Percentiles rank a stretch among this genome's conserved stretches.
These are phyloP conservation scores for Parambassis ranga DNA, from an alignment of 2,797 vertebrate species.

Conservation along the genomic window DNA sequence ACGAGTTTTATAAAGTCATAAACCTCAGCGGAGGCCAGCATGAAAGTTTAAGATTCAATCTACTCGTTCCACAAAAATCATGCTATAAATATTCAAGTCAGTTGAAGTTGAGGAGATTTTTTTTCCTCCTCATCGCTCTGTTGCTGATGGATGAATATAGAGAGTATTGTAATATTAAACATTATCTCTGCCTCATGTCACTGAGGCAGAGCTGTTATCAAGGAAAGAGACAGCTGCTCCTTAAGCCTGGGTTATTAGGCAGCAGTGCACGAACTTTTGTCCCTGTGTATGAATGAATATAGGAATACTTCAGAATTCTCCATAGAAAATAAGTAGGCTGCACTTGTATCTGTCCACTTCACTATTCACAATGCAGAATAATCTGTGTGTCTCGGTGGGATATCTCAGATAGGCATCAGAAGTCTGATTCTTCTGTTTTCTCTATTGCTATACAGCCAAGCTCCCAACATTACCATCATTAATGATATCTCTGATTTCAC, in stretches of 20 bases:
- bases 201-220: conserved; percentile 13
- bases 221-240: conserved; percentile 1
- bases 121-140: conserved; percentile 2
- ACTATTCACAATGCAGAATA: neutral
- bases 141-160: conserved; percentile 4
- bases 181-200: conserved; percentile 20
- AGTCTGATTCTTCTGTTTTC: neutral
- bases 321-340: neutral
- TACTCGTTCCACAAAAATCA: neutral
- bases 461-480: neutral
- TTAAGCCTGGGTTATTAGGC: conserved; percentile 15
- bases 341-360: neutral
- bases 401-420: neutral
- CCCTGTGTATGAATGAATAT: neutral
- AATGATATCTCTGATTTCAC: conserved; percentile 18
- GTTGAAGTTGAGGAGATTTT: neutral
- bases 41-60: neutral
- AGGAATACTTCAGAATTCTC: neutral
- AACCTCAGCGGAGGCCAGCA: neutral
- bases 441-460: neutral
- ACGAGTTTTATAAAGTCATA: conserved; percentile 7
- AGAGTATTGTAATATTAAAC: conserved; percentile 17
- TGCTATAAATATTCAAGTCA: conserved; percentile 2
- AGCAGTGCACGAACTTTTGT: neutral
- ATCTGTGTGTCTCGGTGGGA: neutral